Base-by-base conservation (phyloP, 2,888 invertebrate genomes). In the Epirrhoe alternata region DNA sequence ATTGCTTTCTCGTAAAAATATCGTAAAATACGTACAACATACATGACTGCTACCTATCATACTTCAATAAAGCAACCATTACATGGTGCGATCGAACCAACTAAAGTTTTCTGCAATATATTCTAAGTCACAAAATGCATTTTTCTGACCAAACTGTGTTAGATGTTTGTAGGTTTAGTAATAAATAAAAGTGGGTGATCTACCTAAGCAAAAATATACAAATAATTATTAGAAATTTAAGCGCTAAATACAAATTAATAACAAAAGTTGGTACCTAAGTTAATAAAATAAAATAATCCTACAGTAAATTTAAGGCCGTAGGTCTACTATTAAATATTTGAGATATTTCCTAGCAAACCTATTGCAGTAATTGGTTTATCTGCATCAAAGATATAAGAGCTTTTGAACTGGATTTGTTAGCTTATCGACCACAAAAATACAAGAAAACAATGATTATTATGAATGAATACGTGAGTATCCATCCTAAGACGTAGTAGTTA, bases 21-120 rank as follows among this genome's bases (percentile, higher is more conserved):
- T 81, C 79, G 84, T 90, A 88, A 88, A 87, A 83, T 85, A 86
- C 84, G 75, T 84, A 82, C 73, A 78, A 81, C 69, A 66, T 59
- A 14, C 38, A 51, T 59, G 58, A 51, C 55, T 63, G 70, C 59
- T 65, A 65, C 52, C 56, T 65, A 65, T 52, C 50, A 64, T 60
- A 59, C 59, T 81, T 16, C 82, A 83, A 79, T 79, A 78, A 82
- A 87, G 87, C 87, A 74, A 83, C 91, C 92, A 92, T 92, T 84
- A 86, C 76, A 92, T 92, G 91, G 90, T 78, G 83, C 84, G 75
- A 69, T 71, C 55, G 58, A 69, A 64, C 71, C 64, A 70, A 75
- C 70, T 69, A 68, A 75, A 71, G 66, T 71, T 70, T 70, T 52
- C 56, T 56, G 56, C 16, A 56, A 45, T 51, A 38, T 47, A 12